phyloP scores from a whole-genome alignment of 2,888 invertebrate genomes.

The Dione juno region DNA sequence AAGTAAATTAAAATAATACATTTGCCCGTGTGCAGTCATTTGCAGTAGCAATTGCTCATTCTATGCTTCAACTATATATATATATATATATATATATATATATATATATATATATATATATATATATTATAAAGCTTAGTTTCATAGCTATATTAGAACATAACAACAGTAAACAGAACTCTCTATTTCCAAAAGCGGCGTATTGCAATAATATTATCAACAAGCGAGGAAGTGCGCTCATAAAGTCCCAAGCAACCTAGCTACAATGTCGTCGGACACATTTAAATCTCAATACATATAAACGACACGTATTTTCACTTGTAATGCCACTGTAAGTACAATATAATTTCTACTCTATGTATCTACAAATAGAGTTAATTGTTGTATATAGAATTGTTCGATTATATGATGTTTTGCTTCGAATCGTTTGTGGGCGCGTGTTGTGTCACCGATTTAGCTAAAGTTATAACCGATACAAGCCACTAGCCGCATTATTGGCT shows the following conservation, averaged over 20 bases:
- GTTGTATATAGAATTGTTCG: background rate
- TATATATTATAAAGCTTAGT: too few relatives aligned
- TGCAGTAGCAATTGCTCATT: too few relatives aligned
- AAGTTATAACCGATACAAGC: conserved; percentile 29
- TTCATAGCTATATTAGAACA: background rate
- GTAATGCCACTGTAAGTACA: conserved; percentile 45
- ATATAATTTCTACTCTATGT: conserved; percentile 20
- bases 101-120: too few relatives aligned
- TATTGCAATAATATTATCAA: conserved; percentile 57
- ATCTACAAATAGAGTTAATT: conserved; percentile 35
- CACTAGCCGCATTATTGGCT: conserved; percentile 18
- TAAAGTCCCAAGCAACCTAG: conserved; percentile 60
- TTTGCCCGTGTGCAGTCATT: too few relatives aligned
- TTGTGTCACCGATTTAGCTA: conserved; percentile 27
- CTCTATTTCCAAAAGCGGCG: conserved; percentile 44
- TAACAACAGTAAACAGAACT: conserved; percentile 27
- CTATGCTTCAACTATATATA: too few relatives aligned
- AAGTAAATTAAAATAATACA: too few relatives aligned
- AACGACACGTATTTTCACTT: conserved; percentile 61
- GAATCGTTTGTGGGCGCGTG: background rate
- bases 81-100: too few relatives aligned
- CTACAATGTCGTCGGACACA: conserved; percentile 68
- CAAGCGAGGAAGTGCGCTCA: conserved; percentile 64
- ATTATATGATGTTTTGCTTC: background rate
- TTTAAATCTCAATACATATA: conserved; percentile 65